Conservation (phyloP, 2,113 vertebrate species). For the Telmatochromis sp. region DNA sequence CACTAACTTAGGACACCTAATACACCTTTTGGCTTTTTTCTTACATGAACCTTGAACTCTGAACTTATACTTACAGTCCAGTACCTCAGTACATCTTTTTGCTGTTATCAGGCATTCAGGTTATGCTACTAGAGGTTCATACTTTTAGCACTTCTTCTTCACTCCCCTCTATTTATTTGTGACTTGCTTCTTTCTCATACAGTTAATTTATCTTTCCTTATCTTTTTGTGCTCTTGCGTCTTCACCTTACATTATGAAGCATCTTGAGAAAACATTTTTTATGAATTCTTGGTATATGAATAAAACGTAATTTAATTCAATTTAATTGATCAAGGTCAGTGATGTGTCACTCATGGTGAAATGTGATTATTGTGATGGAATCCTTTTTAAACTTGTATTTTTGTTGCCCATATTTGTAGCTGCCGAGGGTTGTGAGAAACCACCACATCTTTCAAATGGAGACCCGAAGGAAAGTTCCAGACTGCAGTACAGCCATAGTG, state of each 20-base stretch:
- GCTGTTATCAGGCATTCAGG: background rate
- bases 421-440: background rate
- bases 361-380: background rate
- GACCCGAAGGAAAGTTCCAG: rapidly evolving
- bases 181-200: background rate
- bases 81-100: background rate
- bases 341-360: background rate
- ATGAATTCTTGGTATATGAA: background rate
- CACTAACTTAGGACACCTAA: background rate
- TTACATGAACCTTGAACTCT: background rate
- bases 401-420: background rate
- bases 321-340: background rate
- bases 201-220: background rate
- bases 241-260: background rate
- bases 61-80: background rate
- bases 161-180: background rate
- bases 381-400: background rate
- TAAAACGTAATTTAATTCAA: background rate
- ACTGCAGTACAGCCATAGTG: background rate
- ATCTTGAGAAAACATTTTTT: background rate
- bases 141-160: background rate
- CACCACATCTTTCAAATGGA: background rate
- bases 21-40: background rate
- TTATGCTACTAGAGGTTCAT: background rate
- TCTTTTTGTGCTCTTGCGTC: background rate